phyloP scores from a whole-genome alignment of 2,888 invertebrate genomes.

The Thera britannica region DNA sequence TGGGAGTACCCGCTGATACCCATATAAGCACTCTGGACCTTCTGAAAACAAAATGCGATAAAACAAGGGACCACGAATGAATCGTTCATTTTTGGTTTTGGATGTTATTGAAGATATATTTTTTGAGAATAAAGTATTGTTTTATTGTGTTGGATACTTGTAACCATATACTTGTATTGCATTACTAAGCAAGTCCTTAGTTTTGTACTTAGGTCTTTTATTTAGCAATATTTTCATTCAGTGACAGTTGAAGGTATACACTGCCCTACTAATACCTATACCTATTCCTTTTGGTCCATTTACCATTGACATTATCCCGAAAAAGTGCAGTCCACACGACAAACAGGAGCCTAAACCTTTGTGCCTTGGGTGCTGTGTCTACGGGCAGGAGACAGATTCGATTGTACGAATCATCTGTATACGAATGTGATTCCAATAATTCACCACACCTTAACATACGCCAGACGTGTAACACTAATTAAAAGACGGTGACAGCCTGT shows the following conservation, averaged over 20 bases:
- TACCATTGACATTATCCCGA: neutral
- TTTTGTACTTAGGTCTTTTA: neutral
- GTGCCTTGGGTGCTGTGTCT: neutral
- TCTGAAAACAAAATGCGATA: conserved; percentile 36
- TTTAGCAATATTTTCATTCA: neutral
- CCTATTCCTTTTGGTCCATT: neutral
- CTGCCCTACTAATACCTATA: neutral
- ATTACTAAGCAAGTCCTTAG: neutral
- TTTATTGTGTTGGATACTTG: neutral
- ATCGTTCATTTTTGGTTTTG: conserved; percentile 3
- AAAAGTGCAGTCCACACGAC: conserved; percentile 8
- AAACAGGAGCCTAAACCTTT: neutral
- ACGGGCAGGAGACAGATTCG: too few relatives aligned
- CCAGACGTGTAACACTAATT: too few relatives aligned
- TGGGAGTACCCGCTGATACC: conserved; percentile 25
- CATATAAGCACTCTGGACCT: conserved; percentile 33
- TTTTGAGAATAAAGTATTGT: neutral
- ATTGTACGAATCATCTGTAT: too few relatives aligned
- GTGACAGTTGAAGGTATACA: neutral
- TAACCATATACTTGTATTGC: neutral
- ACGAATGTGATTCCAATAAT: too few relatives aligned
- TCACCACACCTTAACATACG: too few relatives aligned
- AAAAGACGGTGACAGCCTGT: neutral
- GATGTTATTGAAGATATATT: neutral
- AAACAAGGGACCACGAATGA: conserved; percentile 20